Conservation (phyloP, 2,888 invertebrate genomes). For the Hydrotaea diabolus region DNA sequence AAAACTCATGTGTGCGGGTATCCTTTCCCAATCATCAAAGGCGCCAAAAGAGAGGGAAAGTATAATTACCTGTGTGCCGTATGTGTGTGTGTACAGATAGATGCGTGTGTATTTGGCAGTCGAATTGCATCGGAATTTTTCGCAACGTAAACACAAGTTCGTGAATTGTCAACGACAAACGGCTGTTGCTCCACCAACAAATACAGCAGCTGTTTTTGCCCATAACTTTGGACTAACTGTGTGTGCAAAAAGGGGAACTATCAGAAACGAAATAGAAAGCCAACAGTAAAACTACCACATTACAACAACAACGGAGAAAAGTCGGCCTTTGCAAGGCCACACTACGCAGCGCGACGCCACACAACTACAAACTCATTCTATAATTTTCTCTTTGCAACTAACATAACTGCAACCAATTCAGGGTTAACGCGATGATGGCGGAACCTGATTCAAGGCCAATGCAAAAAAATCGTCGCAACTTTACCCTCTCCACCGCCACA, state of each 20-base stretch:
- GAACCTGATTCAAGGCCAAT: constrained; percentile 60
- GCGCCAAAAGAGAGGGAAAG: constrained; percentile 9
- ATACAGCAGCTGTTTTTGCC: constrained; percentile 48
- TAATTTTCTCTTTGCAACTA: constrained; percentile 33
- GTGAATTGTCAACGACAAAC: constrained; percentile 1
- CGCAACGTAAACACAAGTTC: constrained; percentile 18
- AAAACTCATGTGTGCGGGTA: not conserved
- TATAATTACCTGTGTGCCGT: constrained; percentile 12
- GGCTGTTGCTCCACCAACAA: constrained; percentile 20
- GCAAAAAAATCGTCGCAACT: constrained; percentile 55
- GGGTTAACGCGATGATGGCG: constrained; percentile 58
- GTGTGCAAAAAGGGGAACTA: constrained; percentile 8
- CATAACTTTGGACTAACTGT: not conserved
- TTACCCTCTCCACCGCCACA: constrained; percentile 26
- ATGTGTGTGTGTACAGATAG: not conserved
- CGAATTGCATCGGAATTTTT: constrained; percentile 44
- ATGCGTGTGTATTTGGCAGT: constrained; percentile 40
- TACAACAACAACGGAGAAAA: constrained; percentile 11
- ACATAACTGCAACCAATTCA: constrained; percentile 57
- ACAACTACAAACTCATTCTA: constrained; percentile 52
- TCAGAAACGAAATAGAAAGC: constrained; percentile 31
- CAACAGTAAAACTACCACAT: constrained; percentile 20
- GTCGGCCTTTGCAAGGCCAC: constrained; percentile 63
- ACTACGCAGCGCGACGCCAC: constrained; percentile 13
- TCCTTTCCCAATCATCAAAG: constrained; percentile 7